Percentiles rank a stretch among this genome's conserved stretches.
Evolutionary conservation across 2,797 vertebrate species (phyloP).

Genomic region (Arrhamphus sclerolepis): DNA sequence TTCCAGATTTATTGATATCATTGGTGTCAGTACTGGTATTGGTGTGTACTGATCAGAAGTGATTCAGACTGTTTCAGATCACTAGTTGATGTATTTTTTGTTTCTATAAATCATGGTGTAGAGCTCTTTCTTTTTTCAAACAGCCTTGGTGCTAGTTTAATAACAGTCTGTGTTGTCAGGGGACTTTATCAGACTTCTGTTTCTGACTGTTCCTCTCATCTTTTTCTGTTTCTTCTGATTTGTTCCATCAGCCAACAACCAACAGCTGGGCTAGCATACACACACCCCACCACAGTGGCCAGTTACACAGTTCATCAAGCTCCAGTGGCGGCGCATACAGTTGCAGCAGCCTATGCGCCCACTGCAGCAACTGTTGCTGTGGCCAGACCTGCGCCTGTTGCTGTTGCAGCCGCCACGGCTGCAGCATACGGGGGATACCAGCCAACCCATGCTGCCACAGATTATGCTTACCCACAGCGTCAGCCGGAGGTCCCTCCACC

Average conservation of each 20-base stretch:
- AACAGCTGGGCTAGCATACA: slow-evolving; percentile 93
- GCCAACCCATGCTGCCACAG: slow-evolving; percentile 89
- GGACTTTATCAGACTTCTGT: too few species aligned
- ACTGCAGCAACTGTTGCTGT: slow-evolving; percentile 92
- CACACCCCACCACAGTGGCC: slow-evolving; percentile 97
- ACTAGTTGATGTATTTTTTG: too few species aligned
- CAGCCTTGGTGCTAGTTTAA: too few species aligned
- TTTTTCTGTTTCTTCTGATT: neutral
- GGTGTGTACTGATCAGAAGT: too few species aligned
- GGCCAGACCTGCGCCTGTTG: slow-evolving; percentile 91
- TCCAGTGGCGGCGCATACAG: slow-evolving; percentile 93
- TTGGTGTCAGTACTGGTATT: too few species aligned
- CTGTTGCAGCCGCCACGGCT: slow-evolving; percentile 92
- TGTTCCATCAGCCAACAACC: slow-evolving; percentile 89
- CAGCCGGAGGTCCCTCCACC: slow-evolving; percentile 96
- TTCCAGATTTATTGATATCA: too few species aligned
- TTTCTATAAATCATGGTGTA: too few species aligned
- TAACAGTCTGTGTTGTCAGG: too few species aligned
- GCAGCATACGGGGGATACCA: slow-evolving; percentile 95
- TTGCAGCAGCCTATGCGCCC: slow-evolving; percentile 94
- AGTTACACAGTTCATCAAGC: slow-evolving; percentile 99
- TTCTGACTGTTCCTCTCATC: neutral
- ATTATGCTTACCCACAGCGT: slow-evolving; percentile 94
- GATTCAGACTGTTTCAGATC: too few species aligned
- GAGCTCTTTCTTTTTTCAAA: too few species aligned